Conservation (phyloP, 2,888 invertebrate species). For the Eristalinus sepulchralis region DNA sequence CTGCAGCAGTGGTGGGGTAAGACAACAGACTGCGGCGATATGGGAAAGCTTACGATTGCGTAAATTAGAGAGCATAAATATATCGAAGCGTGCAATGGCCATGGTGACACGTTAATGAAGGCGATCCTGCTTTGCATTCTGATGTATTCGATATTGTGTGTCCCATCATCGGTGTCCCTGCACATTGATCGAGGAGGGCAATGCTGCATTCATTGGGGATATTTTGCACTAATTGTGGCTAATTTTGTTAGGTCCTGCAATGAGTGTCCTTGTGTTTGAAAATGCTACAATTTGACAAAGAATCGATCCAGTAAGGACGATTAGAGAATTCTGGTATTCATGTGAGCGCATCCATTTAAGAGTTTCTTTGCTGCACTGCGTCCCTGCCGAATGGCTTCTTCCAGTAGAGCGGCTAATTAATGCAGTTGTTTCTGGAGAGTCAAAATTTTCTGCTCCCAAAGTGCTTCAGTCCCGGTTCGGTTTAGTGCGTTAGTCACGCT, state of each 20-base stretch:
- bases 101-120: conserved; percentile 53
- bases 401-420: conserved; percentile 40
- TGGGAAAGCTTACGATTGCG: conserved; percentile 26
- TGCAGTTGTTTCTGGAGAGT: conserved; percentile 40
- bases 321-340: conserved; percentile 16
- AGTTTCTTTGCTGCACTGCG: conserved; percentile 7
- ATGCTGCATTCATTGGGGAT: background rate
- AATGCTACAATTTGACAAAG: background rate
- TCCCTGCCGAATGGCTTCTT: background rate
- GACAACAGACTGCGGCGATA: no score
- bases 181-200: conserved; percentile 22
- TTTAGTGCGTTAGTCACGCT: conserved; percentile 42
- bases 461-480: conserved; percentile 13
- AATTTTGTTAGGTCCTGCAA: conserved; percentile 23
- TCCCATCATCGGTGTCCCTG: conserved; percentile 56
- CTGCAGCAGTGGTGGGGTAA: background rate
- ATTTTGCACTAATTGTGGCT: conserved; percentile 46
- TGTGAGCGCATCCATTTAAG: conserved; percentile 17
- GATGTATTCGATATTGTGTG: conserved; percentile 50
- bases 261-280: background rate
- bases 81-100: conserved; percentile 12
- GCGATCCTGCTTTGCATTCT: conserved; percentile 36
- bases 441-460: conserved; percentile 19
- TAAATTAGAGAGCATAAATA: conserved; percentile 27
- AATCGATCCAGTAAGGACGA: background rate